A percentile compares a stretch with the other conserved stretches of the same genome.
phyloP scores from a whole-genome alignment of 2,113 vertebrate species.

The Lophius piscatorius region DNA sequence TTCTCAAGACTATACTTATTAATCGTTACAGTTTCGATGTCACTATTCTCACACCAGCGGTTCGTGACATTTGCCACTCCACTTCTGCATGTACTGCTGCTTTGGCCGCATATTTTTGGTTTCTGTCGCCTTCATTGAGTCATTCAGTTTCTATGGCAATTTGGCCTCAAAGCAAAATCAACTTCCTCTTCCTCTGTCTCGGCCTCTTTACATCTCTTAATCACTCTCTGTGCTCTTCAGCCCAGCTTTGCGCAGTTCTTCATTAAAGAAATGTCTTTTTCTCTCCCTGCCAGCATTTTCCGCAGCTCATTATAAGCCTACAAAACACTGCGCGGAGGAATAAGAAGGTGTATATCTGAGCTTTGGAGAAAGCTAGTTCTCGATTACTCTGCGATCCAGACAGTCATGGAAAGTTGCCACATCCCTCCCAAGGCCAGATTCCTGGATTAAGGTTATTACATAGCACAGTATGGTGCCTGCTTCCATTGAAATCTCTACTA shows the following conservation, averaged over 20 bases:
- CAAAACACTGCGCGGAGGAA: slow-evolving; percentile 29
- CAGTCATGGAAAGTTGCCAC: slow-evolving; percentile 34
- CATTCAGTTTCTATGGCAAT: slow-evolving; percentile 52
- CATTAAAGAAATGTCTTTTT: slow-evolving; percentile 71
- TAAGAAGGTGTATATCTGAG: slow-evolving; percentile 43
- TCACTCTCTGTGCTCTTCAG: slow-evolving; percentile 45
- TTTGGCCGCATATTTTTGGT: slow-evolving; percentile 34
- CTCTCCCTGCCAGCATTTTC: slow-evolving; percentile 68
- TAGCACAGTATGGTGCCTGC: slow-evolving; percentile 42
- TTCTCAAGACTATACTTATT: slow-evolving; percentile 27
- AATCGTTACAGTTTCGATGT: slow-evolving; percentile 6
- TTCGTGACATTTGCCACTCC: slow-evolving; percentile 25
- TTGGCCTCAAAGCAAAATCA: slow-evolving; percentile 59
- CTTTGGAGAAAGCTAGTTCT: slow-evolving; percentile 25
- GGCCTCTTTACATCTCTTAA: slow-evolving; percentile 13
- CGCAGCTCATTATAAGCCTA: slow-evolving; percentile 55
- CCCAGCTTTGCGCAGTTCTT: slow-evolving; percentile 71
- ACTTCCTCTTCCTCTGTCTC: slow-evolving; percentile 34
- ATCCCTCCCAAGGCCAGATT: slow-evolving; percentile 48
- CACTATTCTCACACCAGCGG: slow-evolving; percentile 3
- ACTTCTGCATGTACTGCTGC: slow-evolving; percentile 29
- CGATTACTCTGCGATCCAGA: slow-evolving; percentile 30
- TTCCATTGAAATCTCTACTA: slow-evolving; percentile 43
- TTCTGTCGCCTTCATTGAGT: slow-evolving; percentile 25
- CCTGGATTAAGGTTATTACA: slow-evolving; percentile 53